A percentile compares a stretch with the other conserved stretches of the same genome.
phyloP scores from a whole-genome alignment of 1,140 invertebrate genomes.

The Vollenhovia emeryi region DNA sequence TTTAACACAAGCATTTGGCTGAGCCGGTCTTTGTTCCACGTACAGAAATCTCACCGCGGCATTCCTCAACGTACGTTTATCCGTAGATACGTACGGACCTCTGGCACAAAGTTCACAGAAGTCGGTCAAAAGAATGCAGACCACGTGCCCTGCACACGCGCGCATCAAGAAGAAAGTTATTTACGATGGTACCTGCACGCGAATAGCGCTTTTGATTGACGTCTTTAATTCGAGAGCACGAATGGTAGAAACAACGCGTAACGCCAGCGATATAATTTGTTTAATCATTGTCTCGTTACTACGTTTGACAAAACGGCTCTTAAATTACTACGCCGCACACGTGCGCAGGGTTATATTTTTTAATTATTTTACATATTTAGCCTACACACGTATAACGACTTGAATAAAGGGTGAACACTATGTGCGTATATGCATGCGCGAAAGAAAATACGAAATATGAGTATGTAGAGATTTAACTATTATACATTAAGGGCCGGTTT shows the following conservation, averaged over 20 bases:
- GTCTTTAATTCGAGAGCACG: neutral
- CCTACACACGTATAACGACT: neutral
- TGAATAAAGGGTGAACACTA: neutral
- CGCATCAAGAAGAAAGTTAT: slow-evolving; percentile 13
- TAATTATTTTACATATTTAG: neutral
- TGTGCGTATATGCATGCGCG: neutral
- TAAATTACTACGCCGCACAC: neutral
- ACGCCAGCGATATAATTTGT: neutral
- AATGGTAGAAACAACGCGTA: neutral
- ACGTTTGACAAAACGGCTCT: neutral
- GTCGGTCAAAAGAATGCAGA: slow-evolving; percentile 7
- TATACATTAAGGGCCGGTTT: too few relatives aligned
- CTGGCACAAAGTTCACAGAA: slow-evolving; percentile 20
- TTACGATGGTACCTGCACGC: neutral
- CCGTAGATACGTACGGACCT: neutral
- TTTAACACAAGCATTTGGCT: neutral
- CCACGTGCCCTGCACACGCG: neutral
- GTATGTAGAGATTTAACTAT: neutral
- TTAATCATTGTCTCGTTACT: neutral
- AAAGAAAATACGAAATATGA: too few relatives aligned
- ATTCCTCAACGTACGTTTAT: slow-evolving; percentile 1
- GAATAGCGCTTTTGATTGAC: slow-evolving; percentile 7
- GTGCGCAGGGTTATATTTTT: neutral
- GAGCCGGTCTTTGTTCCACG: neutral
- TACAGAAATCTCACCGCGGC: neutral